phyloP scores from a whole-genome alignment of 2,888 invertebrate species.

The Ochlodes sylvanus region DNA sequence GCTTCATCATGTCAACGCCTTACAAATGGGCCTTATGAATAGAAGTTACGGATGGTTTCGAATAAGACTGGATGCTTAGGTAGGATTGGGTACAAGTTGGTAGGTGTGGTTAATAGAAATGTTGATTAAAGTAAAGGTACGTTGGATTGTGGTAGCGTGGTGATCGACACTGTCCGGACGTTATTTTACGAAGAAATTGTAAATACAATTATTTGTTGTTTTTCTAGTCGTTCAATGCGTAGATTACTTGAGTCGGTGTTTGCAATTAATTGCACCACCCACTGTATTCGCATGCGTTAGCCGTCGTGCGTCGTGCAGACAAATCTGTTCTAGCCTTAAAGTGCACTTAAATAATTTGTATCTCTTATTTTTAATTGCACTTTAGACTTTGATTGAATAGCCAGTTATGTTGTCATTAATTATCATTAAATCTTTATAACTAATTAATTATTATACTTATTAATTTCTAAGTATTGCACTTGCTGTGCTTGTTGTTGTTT shows the following conservation, averaged over 20 bases:
- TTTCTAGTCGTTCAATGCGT: conserved; percentile 25
- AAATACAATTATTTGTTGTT: conserved; percentile 28
- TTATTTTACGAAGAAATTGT: conserved; percentile 24
- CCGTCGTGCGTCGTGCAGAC: conserved; percentile 2
- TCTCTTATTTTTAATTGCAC: conserved; percentile 29
- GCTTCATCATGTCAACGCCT: conserved; percentile 30
- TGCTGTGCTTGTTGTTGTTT: conserved; percentile 7
- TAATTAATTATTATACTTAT: conserved; percentile 15
- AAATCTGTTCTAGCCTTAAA: conserved; percentile 27
- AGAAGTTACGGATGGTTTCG: conserved; percentile 64
- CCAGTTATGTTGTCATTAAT: conserved; percentile 23
- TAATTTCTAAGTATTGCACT: conserved; percentile 12
- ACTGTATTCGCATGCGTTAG: conserved; percentile 18
- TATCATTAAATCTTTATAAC: conserved; percentile 3
- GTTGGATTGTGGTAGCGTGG: conserved; percentile 2
- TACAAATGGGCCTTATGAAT: conserved; percentile 42
- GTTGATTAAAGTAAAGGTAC: conserved; percentile 14
- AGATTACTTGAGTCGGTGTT: conserved; percentile 23
- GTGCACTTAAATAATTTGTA: conserved; percentile 34
- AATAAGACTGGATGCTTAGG: conserved; percentile 77
- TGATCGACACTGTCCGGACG: conserved; percentile 13
- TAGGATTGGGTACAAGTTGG: conserved; percentile 54
- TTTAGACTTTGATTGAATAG: conserved; percentile 26
- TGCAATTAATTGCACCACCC: conserved; percentile 13
- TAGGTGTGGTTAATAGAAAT: conserved; percentile 14